These are phyloP conservation scores for Oscarella lobularis DNA, from an alignment of 37 sponge, comb jelly and placozoan species.

Conservation along the genomic window DNA sequence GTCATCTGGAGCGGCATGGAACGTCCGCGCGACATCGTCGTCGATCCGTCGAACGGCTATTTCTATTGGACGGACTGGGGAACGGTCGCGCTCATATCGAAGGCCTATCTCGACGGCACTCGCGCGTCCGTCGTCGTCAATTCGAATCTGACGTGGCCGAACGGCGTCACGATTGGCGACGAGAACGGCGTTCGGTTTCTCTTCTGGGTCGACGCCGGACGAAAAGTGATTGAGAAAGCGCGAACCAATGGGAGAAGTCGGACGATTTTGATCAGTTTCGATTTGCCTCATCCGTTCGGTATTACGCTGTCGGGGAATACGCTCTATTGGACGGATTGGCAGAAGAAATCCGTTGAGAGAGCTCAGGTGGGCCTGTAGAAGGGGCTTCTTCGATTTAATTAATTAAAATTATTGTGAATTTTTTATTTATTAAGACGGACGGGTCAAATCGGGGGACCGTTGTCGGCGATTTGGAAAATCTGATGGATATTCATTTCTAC, in stretches of 20 bases:
- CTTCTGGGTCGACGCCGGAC: slow-evolving; percentile 51
- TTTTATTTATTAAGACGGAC: neutral
- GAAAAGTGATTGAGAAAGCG: slow-evolving; percentile 35
- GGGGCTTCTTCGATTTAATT: neutral
- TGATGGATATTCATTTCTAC: neutral
- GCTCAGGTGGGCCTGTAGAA: neutral
- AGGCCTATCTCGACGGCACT: slow-evolving; percentile 21
- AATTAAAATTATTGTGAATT: too few species aligned
- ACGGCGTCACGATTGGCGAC: neutral
- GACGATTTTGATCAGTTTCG: slow-evolving; percentile 12
- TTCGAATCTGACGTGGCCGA: neutral
- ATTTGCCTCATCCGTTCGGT: slow-evolving; percentile 42
- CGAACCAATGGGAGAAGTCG: slow-evolving; percentile 23
- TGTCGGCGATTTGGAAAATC: neutral
- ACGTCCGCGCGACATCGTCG: neutral
- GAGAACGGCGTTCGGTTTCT: slow-evolving; percentile 11
- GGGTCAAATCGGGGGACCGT: neutral
- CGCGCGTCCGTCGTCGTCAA: slow-evolving; percentile 15
- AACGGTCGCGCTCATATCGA: slow-evolving; percentile 18
- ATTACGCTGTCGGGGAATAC: slow-evolving; percentile 41
- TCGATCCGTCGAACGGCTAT: neutral
- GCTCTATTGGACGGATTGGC: slow-evolving; percentile 70
- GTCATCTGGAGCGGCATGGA: slow-evolving; percentile 10
- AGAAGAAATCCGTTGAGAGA: slow-evolving; percentile 6
- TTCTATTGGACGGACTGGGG: slow-evolving; percentile 60